Conservation (phyloP, 2,888 invertebrate genomes). For the Nomada ruficornis region DNA sequence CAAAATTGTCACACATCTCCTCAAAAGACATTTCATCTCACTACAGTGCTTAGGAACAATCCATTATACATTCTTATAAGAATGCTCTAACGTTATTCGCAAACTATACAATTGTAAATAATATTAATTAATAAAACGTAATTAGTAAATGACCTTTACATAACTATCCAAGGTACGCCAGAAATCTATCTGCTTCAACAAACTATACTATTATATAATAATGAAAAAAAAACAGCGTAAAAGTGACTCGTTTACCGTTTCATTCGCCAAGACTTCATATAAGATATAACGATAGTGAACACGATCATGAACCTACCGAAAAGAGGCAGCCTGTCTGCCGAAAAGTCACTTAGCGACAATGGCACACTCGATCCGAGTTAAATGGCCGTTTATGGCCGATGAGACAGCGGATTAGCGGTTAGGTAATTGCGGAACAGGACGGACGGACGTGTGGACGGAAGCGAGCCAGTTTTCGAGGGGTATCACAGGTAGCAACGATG, state of each 20-base stretch:
- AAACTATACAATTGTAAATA: no score
- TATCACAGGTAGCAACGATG: slow-evolving; percentile 67
- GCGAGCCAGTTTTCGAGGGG: slow-evolving; percentile 62
- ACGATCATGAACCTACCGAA: background rate
- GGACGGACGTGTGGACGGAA: slow-evolving; percentile 46
- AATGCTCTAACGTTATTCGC: no score
- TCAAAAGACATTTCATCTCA: no score
- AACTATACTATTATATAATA: no score
- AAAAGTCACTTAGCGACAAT: slow-evolving; percentile 52
- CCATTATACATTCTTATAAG: no score
- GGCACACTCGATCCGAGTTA: slow-evolving; percentile 51
- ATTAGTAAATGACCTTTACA: no score
- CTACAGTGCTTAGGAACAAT: no score
- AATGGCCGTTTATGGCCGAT: slow-evolving; percentile 55
- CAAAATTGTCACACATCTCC: no score
- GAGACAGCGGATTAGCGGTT: slow-evolving; percentile 52
- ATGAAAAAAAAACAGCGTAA: no score
- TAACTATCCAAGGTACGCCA: no score
- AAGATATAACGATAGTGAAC: background rate
- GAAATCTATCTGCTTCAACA: no score
- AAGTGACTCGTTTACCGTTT: background rate
- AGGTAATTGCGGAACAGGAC: slow-evolving; percentile 57
- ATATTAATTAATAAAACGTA: no score
- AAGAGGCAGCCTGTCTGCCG: slow-evolving; percentile 18
- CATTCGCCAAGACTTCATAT: background rate